A percentile compares a stretch with the other conserved stretches of the same genome.
Evolutionary conservation across 2,888 invertebrate species (phyloP).

Genomic region (Ectemnius cavifrons): DNA sequence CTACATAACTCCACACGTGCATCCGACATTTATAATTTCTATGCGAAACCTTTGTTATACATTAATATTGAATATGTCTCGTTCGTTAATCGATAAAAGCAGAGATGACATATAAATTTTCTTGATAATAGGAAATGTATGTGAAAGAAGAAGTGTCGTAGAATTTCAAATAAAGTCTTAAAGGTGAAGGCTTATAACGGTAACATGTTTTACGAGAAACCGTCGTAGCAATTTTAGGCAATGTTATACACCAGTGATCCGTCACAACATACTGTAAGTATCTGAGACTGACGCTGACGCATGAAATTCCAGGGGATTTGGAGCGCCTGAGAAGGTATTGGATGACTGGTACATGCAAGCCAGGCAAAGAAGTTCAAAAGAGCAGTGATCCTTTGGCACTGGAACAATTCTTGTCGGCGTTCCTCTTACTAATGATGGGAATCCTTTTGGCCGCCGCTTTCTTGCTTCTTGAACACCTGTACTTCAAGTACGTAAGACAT

Average conservation of each 20-base stretch:
- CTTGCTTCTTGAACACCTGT: slow-evolving; percentile 93
- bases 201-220: neutral
- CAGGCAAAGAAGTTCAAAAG: slow-evolving; percentile 94
- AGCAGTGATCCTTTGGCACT: slow-evolving; percentile 93
- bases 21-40: no score
- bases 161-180: no score
- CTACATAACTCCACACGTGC: no score
- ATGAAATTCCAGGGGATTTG: slow-evolving; percentile 85
- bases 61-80: no score
- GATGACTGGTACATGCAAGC: slow-evolving; percentile 98
- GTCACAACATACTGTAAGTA: neutral
- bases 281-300: neutral
- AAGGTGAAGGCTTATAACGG: no score
- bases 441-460: slow-evolving; percentile 93
- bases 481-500: slow-evolving; percentile 95
- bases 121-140: no score
- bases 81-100: no score
- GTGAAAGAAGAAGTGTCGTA: no score
- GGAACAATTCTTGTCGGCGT: slow-evolving; percentile 98
- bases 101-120: no score
- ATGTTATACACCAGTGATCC: neutral
- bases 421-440: slow-evolving; percentile 95
- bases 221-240: neutral
- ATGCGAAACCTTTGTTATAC: no score
- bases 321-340: slow-evolving; percentile 96